Evolutionary conservation across 1,140 invertebrate genomes (phyloP), one percentile per base, ranked within the genome.

Genomic region (Scylla paramamosain): DNA sequence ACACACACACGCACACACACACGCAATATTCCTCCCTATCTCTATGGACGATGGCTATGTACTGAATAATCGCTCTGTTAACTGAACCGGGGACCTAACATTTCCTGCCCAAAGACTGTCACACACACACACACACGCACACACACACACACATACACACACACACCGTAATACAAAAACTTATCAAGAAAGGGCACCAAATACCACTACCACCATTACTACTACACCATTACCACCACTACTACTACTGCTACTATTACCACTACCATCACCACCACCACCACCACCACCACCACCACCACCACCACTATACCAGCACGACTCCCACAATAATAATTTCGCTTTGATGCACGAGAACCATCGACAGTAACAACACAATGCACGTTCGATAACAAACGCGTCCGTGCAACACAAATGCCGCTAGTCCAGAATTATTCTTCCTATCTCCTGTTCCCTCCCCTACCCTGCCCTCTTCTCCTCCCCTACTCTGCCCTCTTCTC

Each of bases 71-170:
- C 32, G 83, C 12, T 86, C 32, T 86, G 12, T 86, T 86, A 31
- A 31, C 32, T 86, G 8, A 86, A 86, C 83, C 32, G 32, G 83
- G 32, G 10, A 39, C 10, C 12, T 10, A 3, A 86, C 32, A 86
- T 14, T 31, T 29, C 28, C 83, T 86, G 12, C 83, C 28, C 32
- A 0, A 29, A 86, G 6, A 86, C 83, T 31, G 8, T 6, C 83
- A 86, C 83, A 86, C 83, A 86, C 83, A 86, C 83, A 86, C 83
- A 86, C 83, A 86, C 83, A 86, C 83, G 25, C 83, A 86, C 83
- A 86, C 83, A 86, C 83, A 86, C 83, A 86, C 83, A 86, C 83
- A 86, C 83, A 86, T 16, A 89, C 29, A 86, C 52, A 59, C 52
- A 59, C 52, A 59, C 52, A 59, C 52, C 2, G 12, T 14, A 12